A percentile compares a stretch with the other conserved stretches of the same genome.
Evolutionary conservation across 1,140 invertebrate species (phyloP).

Genomic region (Ips typographus): DNA sequence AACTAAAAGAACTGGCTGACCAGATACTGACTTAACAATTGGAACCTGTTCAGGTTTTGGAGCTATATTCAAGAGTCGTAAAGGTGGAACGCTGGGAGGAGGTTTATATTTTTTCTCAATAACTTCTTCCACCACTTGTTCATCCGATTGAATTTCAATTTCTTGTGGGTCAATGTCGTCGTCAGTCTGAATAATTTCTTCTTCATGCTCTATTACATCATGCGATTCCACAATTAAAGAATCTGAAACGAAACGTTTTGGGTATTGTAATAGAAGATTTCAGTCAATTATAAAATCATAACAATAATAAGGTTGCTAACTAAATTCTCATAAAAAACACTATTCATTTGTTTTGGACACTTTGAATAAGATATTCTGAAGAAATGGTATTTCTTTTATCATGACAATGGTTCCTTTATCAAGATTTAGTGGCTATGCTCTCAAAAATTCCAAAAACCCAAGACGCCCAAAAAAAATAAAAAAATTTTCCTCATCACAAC

Average conservation of each 20-base stretch:
- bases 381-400: too few species aligned
- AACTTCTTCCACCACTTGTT: slow-evolving; percentile 36
- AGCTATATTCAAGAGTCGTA: slow-evolving; percentile 50
- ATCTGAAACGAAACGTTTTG: slow-evolving; percentile 20
- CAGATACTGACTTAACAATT: slow-evolving; percentile 46
- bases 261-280: slow-evolving; percentile 1
- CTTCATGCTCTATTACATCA: slow-evolving; percentile 41
- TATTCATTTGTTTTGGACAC: too few species aligned
- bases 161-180: slow-evolving; percentile 43
- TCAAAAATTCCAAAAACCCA: too few species aligned
- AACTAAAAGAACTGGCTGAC: slow-evolving; percentile 46
- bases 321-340: not conserved
- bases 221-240: slow-evolving; percentile 36
- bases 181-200: slow-evolving; percentile 43
- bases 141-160: slow-evolving; percentile 35
- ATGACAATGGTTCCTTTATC: too few species aligned
- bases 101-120: slow-evolving; percentile 42
- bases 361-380: too few species aligned
- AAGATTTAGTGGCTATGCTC: too few species aligned
- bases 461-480: too few species aligned
- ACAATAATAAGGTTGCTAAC: not conserved
- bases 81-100: slow-evolving; percentile 43
- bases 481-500: too few species aligned
- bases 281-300: not conserved
- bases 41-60: slow-evolving; percentile 51